Evolutionary conservation across 2,888 invertebrate species (phyloP), one percentile per base, ranked within the genome.

Genomic region (Auanema sp.): DNA sequence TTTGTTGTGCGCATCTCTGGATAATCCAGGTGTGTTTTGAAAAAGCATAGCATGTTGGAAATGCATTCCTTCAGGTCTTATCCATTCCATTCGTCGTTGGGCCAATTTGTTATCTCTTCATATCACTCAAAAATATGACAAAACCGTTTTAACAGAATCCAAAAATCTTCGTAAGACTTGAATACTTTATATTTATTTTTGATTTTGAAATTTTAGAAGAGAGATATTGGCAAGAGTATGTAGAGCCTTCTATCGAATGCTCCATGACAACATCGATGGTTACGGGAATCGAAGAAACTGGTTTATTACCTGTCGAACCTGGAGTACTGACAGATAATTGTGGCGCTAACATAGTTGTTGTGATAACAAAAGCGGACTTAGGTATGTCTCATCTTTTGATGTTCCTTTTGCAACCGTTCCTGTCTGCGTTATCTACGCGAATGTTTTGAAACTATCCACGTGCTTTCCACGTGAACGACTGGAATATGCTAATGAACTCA

Each of bases 151-250:
- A 41, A 60, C 59, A 16, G 77, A 79, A 25, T 75, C 79, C 10
- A 66, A 66, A 53, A 63, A 71, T 57, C 61, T 62, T n/a, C 79
- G 79, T 79, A 55, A 66, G 77, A 18, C 21, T 5, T 47, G 21
- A 18, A 5, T 18, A 5, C 4, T 21, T 47, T 5, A 52, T 24
- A n/a, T 23, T 52, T 16, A 8, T 11, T 52, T n/a, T n/a, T 52
- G 21, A 50, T n/a, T 50, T 50, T 11, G 51, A 50, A 50, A 12
- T 54, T 55, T n/a, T 57, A 81, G 81, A 82, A 65, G 72, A 79
- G 33, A 60, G 79, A 25, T 70, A 75, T 60, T 82, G 82, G 82
- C 80, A 82, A 60, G 82, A 82, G 58, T 82, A 82, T 63, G 77
- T 81, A n/a, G 82, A 83, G 59, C 82, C 82, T 4, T 33, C 33